Evolutionary conservation across 1,140 invertebrate species (phyloP), one percentile per base, ranked within the genome.

Genomic region (Leptopilina clavipes): DNA sequence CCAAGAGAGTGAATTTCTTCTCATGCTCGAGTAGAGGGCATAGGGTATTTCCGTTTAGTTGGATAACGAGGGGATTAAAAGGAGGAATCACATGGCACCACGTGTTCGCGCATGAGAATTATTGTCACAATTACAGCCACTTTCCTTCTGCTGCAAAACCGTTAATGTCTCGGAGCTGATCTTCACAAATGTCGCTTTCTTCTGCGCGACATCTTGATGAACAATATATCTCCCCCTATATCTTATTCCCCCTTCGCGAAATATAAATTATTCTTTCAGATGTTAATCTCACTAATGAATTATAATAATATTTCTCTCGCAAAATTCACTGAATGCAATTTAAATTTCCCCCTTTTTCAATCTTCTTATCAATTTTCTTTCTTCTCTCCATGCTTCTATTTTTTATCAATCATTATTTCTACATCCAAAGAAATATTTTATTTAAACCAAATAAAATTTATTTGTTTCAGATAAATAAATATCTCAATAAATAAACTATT

Each of bases 11-110:
- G 25, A 65, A 37, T 65, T 65, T 65, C 59, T 65, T 65, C 59
- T 65, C 59, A 37, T 65, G 59, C 59, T 65, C 25, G 25, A 65
- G 59, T 22, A 65, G 12, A 65, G 59, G 25, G 22, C 59, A 59
- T 12, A 59, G 56, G 19, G 19, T 59, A 59, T 56, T 56, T 56
- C 54, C 54, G 54, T 56, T 56, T 59, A 59, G 56, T 59, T 14
- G 19, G 59, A 65, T 65, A 65, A 65, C 59, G 22, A 65, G 59
- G 59, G 59, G 59, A 65, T 65, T 65, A 65, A 65, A 22, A 65
- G 59, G 25, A 65, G 59, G 59, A 65, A 65, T 65, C 59, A 65
- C 25, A 65, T 8, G 59, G 59, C 22, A 65, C 59, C 59, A 65
- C 59, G 59, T 65, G 59, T 65, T 65, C 3, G 25, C 59, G 59